phyloP scores from a whole-genome alignment of 1,140 invertebrate species.

The Gonioctena quinquepunctata region DNA sequence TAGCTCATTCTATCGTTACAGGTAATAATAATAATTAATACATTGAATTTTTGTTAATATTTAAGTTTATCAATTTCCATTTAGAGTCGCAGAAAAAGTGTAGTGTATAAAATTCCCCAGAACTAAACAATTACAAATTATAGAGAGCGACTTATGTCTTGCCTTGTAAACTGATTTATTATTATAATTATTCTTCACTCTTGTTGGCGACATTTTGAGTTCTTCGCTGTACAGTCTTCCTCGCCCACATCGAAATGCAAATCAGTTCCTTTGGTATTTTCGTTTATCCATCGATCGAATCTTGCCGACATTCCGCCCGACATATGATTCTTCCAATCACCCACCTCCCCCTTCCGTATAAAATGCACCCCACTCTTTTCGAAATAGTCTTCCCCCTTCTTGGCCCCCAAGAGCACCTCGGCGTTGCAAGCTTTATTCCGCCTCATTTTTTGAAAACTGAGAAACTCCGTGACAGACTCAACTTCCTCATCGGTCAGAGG shows the following conservation, averaged over 20 bases:
- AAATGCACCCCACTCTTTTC: slow-evolving; percentile 66
- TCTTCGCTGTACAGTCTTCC: too few species aligned
- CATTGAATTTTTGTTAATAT: too few species aligned
- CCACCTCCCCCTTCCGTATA: slow-evolving; percentile 80
- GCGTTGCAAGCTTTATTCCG: slow-evolving; percentile 72
- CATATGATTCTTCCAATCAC: slow-evolving; percentile 85
- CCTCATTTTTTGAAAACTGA: slow-evolving; percentile 82
- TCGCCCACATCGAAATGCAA: slow-evolving; percentile 61
- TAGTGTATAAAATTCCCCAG: too few species aligned
- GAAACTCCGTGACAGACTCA: slow-evolving; percentile 69
- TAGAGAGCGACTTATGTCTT: too few species aligned
- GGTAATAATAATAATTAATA: too few species aligned
- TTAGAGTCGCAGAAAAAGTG: too few species aligned
- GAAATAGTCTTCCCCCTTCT: slow-evolving; percentile 57
- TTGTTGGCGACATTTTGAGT: neutral
- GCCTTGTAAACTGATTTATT: too few species aligned
- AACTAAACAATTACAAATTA: too few species aligned
- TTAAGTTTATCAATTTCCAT: too few species aligned
- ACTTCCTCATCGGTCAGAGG: slow-evolving; percentile 67
- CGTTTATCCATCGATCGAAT: slow-evolving; percentile 77
- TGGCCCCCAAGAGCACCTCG: slow-evolving; percentile 63
- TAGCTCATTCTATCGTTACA: too few species aligned
- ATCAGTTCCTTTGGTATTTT: slow-evolving; percentile 67
- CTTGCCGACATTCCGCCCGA: slow-evolving; percentile 66
- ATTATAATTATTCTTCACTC: too few species aligned